Evolutionary conservation across 2,113 vertebrate species (phyloP).

Genomic region (Pachycephala philippinensis): DNA sequence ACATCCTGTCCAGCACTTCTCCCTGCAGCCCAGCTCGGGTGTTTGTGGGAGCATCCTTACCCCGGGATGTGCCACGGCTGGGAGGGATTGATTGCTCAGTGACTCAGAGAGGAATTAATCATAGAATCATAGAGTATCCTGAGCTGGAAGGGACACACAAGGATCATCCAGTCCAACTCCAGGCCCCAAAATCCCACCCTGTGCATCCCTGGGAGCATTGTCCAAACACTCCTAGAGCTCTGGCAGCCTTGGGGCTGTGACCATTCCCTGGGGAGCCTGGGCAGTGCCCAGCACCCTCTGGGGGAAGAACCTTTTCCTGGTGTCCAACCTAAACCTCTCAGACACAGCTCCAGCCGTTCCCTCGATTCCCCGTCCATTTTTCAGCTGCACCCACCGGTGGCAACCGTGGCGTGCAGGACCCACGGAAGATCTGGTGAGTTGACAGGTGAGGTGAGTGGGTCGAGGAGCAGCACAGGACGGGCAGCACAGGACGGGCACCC

Average conservation of each 20-base stretch:
- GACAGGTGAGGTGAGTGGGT: neutral
- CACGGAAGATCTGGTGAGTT: neutral
- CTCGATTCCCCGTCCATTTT: neutral
- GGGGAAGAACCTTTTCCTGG: neutral
- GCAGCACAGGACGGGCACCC: too few species aligned
- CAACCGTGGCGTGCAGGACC: neutral
- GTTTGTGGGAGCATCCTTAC: neutral
- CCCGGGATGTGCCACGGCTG: fast-evolving
- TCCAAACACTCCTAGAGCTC: neutral
- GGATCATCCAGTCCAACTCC: neutral
- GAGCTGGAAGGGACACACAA: neutral
- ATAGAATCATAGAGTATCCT: neutral
- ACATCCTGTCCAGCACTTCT: fast-evolving
- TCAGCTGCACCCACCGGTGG: neutral
- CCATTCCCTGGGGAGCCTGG: neutral
- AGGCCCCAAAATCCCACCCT: neutral
- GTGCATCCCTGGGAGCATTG: fast-evolving
- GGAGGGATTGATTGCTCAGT: neutral
- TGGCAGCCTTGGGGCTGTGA: neutral
- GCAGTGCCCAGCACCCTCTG: neutral
- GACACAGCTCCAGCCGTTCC: neutral
- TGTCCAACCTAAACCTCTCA: neutral
- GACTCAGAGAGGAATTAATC: neutral
- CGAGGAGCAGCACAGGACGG: neutral
- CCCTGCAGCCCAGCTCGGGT: neutral